Evolutionary conservation across 53 echinoderm and acorn worm genomes (phyloP), one percentile per base, ranked within the genome.

Genomic region (Paracentrotus lividus): DNA sequence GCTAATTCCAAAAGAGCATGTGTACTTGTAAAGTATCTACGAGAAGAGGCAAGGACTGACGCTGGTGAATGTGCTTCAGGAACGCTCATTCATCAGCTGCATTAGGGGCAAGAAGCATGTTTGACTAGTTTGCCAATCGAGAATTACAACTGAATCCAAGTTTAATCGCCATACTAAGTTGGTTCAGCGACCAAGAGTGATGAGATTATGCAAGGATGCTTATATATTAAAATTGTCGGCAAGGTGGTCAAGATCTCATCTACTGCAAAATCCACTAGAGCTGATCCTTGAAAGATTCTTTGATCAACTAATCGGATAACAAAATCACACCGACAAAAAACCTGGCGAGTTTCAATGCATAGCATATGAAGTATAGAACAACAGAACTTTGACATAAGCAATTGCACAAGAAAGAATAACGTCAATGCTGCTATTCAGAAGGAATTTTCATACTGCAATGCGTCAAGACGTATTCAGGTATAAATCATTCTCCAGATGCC

Each of bases 401-500:
- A n/a, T 53, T 91, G 91, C 29, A 75, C 91, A 23, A 91, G 54
- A 53, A 91, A 76, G 5, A 77, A 75, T 23, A 75, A 91, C 91
- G 76, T 76, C 91, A 91, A n/a, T 91, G 76, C 91, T 91, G 56
- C 91, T 91, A 21, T 91, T 91, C 76, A 91, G 53, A 75, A 77
- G 91, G 6, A 91, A 34, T 24, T 75, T 27, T 31, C 94, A 87
- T 49, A 81, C 33, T 94, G 65, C 51, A 93, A 58, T 24, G 97
- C 85, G 64, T 66, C 59, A 24, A 95, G 65, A 42, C n/a, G 88
- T 76, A 2, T 93, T 78, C 21, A 92, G 20, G 61, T 93, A 94
- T 27, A 87, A 57, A 55, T 38, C 57, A 51, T 88, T 72, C 54
- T 96, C 97, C 94, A 97, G 88, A 26, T 65, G 49, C 44, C 84